These are phyloP conservation scores for Phaenicophaeus curvirostris DNA, from an alignment of 2,797 vertebrate genomes.

Conservation along the genomic window DNA sequence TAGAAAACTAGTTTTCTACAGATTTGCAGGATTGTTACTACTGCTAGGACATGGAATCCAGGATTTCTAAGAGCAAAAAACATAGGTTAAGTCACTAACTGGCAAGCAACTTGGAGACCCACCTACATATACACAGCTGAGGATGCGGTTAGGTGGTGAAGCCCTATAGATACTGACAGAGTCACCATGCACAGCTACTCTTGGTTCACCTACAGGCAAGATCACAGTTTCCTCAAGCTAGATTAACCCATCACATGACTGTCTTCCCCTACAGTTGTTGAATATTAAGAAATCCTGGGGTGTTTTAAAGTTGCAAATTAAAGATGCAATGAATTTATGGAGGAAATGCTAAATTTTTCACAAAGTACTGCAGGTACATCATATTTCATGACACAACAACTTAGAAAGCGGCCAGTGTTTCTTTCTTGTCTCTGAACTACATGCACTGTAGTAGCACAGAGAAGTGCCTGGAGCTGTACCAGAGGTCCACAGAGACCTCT, in stretches of 20 bases:
- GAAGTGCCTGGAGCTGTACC: neutral
- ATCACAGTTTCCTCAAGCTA: neutral
- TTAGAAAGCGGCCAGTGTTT: neutral
- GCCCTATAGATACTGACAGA: neutral
- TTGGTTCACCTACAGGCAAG: neutral
- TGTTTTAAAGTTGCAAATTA: neutral
- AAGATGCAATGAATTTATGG: neutral
- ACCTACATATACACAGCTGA: neutral
- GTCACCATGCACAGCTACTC: neutral
- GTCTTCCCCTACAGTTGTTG: neutral
- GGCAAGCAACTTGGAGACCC: rapidly evolving
- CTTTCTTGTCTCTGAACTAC: neutral
- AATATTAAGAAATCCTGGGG: neutral
- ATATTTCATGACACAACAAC: neutral
- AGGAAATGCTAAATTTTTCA: neutral
- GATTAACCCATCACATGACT: rapidly evolving
- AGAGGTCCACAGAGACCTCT: neutral
- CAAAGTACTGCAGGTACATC: neutral
- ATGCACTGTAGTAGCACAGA: neutral
- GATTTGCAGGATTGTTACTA: neutral
- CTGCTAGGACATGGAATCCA: neutral
- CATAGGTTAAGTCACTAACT: neutral
- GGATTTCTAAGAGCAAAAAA: neutral
- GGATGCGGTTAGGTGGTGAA: neutral
- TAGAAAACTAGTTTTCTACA: neutral